These are phyloP conservation scores for Ophraella communa DNA, from an alignment of 2,888 invertebrate genomes.

Conservation along the genomic window DNA sequence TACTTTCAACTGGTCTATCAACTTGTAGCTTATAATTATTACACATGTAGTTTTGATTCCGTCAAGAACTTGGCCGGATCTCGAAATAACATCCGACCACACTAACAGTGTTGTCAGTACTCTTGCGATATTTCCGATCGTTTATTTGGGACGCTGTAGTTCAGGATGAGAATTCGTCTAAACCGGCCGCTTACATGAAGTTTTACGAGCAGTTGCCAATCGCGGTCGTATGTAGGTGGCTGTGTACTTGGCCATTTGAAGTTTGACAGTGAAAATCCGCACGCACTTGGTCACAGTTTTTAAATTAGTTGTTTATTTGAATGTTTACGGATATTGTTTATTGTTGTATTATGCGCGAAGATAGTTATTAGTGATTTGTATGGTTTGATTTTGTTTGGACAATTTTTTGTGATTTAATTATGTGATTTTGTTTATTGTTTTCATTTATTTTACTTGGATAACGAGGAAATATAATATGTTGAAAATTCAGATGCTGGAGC, in stretches of 20 bases:
- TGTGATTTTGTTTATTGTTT: slow-evolving; percentile 22
- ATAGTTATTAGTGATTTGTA: not conserved
- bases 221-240: slow-evolving; percentile 46
- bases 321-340: slow-evolving; percentile 14
- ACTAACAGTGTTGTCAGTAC: not conserved
- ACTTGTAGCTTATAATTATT: slow-evolving; percentile 6
- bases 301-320: slow-evolving; percentile 18
- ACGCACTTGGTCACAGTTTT: not conserved
- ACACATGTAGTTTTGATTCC: not conserved
- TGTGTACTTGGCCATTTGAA: slow-evolving; percentile 23
- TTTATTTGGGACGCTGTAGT: not conserved
- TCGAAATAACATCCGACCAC: not conserved
- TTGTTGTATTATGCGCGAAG: not conserved
- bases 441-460: slow-evolving; percentile 36
- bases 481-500: slow-evolving; percentile 80
- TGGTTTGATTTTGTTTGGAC: not conserved
- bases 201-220: slow-evolving; percentile 45
- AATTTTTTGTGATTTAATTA: slow-evolving; percentile 18
- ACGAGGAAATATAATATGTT: slow-evolving; percentile 66
- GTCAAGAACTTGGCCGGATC: not conserved
- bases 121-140: not conserved
- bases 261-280: slow-evolving; percentile 30
- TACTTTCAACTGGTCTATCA: slow-evolving; percentile 3
- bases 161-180: not conserved
- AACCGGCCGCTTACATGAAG: not conserved